phyloP scores from a whole-genome alignment of 2,797 vertebrate species.

The Dicrostonyx torquatus region DNA sequence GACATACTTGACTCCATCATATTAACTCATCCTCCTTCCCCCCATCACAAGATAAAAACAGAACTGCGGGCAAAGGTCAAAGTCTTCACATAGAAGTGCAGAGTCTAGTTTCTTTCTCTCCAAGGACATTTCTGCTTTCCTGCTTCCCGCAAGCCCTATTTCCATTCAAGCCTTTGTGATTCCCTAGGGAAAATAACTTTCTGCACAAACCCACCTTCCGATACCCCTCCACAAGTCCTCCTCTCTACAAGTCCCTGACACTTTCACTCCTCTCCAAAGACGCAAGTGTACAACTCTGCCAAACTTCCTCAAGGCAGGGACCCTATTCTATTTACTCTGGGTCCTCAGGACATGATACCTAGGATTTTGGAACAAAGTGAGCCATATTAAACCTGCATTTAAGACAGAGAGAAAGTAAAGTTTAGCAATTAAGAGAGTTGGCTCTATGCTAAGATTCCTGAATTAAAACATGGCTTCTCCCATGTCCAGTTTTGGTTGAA shows the following conservation, averaged over 20 bases:
- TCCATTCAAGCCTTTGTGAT: not conserved
- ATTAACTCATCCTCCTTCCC: not conserved
- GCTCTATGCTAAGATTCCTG: not conserved
- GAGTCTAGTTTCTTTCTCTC: not conserved
- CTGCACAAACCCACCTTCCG: conserved; percentile 27
- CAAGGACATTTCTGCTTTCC: not conserved
- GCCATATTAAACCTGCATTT: conserved; percentile 1
- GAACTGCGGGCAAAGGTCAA: conserved; percentile 19
- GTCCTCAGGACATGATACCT: not conserved
- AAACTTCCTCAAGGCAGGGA: not conserved
- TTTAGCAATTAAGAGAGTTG: conserved; percentile 7
- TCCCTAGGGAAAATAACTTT: not conserved
- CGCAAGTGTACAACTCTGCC: not conserved
- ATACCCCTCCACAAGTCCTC: not conserved
- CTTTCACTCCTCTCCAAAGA: not conserved
- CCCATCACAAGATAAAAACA: no score
- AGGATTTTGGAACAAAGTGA: not conserved
- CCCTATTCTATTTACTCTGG: not conserved
- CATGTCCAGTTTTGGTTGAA: not conserved
- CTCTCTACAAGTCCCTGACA: not conserved
- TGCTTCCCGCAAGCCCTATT: not conserved
- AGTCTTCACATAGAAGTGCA: not conserved
- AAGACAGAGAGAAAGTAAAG: not conserved
- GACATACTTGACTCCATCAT: not conserved
- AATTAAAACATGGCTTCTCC: not conserved